Evolutionary conservation across 2,888 invertebrate genomes (phyloP).

Genomic region (Xestia xanthographa): DNA sequence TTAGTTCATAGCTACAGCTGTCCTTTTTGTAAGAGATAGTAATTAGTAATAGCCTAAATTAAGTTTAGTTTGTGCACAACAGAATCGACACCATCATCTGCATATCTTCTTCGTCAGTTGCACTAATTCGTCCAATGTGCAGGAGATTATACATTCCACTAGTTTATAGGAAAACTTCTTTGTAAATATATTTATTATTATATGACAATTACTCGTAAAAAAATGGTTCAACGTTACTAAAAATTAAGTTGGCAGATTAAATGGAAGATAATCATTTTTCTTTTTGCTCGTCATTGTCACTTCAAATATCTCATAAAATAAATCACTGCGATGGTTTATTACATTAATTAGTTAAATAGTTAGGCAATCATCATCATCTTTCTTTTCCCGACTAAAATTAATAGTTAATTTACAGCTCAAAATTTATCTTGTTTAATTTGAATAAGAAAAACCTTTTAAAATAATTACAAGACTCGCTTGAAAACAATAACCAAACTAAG

Average conservation of each 20-base stretch:
- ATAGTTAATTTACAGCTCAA: not conserved
- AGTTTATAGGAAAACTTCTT: not conserved
- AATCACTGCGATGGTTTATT: not conserved
- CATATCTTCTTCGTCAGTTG: not conserved
- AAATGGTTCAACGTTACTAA: constrained; percentile 7
- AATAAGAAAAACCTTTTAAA: not conserved
- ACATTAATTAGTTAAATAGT: not conserved
- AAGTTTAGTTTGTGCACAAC: too few species aligned
- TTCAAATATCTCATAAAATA: constrained; percentile 1
- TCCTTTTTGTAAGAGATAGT: too few species aligned
- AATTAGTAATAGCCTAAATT: too few species aligned
- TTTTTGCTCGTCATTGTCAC: not conserved
- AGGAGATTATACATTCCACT: not conserved
- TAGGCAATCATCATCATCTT: not conserved
- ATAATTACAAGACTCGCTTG: not conserved
- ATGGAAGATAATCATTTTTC: constrained; percentile 8
- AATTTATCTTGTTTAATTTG: not conserved
- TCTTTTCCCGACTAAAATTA: not conserved
- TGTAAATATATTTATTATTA: not conserved
- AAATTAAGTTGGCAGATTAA: not conserved
- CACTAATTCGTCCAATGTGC: not conserved
- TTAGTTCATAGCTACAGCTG: too few species aligned
- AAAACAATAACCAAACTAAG: not conserved
- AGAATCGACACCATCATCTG: too few species aligned
- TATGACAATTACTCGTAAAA: constrained; percentile 33